phyloP scores from a whole-genome alignment of 2,888 invertebrate genomes.

The Oeneis ivallda region DNA sequence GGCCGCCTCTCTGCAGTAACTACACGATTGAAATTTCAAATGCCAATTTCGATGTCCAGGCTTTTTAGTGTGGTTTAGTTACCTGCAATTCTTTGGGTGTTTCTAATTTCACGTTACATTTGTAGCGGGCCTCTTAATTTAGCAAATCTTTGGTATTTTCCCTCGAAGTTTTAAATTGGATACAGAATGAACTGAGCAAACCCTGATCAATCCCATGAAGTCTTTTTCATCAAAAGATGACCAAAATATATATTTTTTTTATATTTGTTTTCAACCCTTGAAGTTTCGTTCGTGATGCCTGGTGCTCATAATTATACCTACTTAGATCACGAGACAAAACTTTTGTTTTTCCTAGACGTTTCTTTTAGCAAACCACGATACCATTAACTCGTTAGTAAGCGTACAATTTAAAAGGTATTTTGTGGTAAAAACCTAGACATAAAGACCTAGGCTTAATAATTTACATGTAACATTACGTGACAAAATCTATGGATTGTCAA shows the following conservation, averaged over 20 bases:
- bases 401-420: constrained; percentile 3
- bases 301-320: not conserved
- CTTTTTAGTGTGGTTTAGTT: constrained; percentile 1
- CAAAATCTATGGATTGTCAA: constrained; percentile 22
- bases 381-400: not conserved
- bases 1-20: constrained; percentile 21
- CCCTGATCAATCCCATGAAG: not conserved
- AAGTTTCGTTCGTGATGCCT: too few species aligned
- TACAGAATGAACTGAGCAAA: not conserved
- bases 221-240: not conserved
- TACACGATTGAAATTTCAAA: constrained; percentile 18
- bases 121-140: not conserved
- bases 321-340: too few species aligned
- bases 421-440: not conserved
- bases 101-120: not conserved
- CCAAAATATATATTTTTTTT: not conserved
- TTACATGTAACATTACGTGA: constrained; percentile 25
- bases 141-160: constrained; percentile 1
- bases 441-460: constrained; percentile 6
- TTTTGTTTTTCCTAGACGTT: not conserved
- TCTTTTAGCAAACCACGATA: not conserved
- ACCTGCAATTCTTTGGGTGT: not conserved
- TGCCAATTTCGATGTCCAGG: constrained; percentile 15
- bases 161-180: constrained; percentile 8
- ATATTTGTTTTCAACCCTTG: too few species aligned